Evolutionary conservation across 2,888 invertebrate species (phyloP).

Genomic region (Ephialtes manifestator): DNA sequence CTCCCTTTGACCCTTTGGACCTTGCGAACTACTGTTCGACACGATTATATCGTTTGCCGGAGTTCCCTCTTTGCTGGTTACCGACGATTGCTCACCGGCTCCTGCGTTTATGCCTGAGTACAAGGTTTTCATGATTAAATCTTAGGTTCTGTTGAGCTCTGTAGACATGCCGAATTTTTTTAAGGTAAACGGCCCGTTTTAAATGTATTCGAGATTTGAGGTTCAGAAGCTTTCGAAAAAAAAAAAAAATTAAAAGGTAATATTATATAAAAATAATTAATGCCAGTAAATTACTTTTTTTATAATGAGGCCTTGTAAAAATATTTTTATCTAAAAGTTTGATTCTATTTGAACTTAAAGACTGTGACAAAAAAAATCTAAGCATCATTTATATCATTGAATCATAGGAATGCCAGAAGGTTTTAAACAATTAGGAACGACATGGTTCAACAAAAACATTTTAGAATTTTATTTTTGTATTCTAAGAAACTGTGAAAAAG

Average conservation of each 20-base stretch:
- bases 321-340: too few relatives aligned
- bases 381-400: too few relatives aligned
- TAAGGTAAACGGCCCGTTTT: conserved; percentile 11
- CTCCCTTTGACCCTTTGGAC: conserved; percentile 84
- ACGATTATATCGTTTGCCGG: conserved; percentile 82
- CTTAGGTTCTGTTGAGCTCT: neutral
- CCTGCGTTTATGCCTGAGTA: conserved; percentile 82
- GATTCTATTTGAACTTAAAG: too few relatives aligned
- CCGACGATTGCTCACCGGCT: conserved; percentile 82
- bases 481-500: too few relatives aligned
- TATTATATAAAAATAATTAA: too few relatives aligned
- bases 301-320: too few relatives aligned
- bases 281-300: too few relatives aligned
- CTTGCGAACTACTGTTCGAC: conserved; percentile 82
- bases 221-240: neutral
- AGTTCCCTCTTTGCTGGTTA: conserved; percentile 82
- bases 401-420: too few relatives aligned
- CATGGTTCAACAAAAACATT: too few relatives aligned
- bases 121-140: conserved; percentile 53
- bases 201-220: neutral
- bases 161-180: neutral
- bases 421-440: too few relatives aligned
- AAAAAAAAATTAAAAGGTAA: neutral
- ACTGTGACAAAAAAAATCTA: too few relatives aligned
- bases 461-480: too few relatives aligned